A percentile compares a stretch with the other conserved stretches of the same genome.
phyloP scores from a whole-genome alignment of 2,797 vertebrate species.

The Heliangelus exortis region DNA sequence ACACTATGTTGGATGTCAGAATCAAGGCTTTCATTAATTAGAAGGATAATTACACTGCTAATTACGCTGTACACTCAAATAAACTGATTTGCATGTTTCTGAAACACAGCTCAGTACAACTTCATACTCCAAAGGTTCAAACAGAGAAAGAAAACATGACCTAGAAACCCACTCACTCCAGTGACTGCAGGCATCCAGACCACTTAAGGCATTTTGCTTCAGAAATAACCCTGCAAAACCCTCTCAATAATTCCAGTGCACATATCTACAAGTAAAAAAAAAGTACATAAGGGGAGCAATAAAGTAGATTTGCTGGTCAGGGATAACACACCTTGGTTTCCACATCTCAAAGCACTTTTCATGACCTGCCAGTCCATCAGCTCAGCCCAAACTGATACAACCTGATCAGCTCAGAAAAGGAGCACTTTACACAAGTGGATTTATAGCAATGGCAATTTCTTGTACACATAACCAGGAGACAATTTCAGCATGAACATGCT shows the following conservation, averaged over 20 bases:
- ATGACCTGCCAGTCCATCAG: neutral
- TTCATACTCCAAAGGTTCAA: neutral
- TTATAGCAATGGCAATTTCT: neutral
- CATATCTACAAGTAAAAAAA: neutral
- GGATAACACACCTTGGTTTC: neutral
- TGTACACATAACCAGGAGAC: neutral
- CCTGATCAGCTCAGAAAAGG: neutral
- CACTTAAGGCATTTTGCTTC: neutral
- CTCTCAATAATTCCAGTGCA: neutral
- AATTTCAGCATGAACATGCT: neutral
- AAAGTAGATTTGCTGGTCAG: neutral
- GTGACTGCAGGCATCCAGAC: neutral
- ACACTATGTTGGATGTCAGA: neutral
- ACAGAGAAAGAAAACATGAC: neutral
- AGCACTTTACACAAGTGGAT: neutral
- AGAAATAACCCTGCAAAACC: neutral
- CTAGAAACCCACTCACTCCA: neutral
- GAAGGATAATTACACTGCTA: neutral
- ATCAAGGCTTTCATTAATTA: neutral
- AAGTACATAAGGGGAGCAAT: neutral
- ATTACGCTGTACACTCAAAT: neutral
- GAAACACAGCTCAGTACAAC: neutral
- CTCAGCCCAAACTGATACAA: neutral
- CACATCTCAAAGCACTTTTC: rapidly evolving
- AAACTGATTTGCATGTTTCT: neutral